Conservation (phyloP, 2,888 invertebrate genomes). For the Yponomeuta cagnagella region DNA sequence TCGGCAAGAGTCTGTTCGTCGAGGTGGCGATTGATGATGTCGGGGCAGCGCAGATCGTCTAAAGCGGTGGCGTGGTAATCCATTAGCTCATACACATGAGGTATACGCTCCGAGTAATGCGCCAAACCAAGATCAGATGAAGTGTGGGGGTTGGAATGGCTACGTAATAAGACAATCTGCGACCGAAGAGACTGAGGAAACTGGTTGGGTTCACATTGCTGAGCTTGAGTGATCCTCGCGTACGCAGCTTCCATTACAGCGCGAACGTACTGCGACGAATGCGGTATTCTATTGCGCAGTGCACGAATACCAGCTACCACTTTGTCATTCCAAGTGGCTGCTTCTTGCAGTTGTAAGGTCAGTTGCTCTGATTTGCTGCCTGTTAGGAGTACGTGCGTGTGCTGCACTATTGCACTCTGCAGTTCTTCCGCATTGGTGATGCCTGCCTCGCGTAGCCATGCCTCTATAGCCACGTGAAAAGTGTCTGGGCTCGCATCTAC, state of each 20-base stretch:
- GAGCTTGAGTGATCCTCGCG: conserved; percentile 17
- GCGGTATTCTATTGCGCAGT: conserved; percentile 16
- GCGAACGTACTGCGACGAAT: conserved; percentile 19
- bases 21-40: conserved; percentile 41
- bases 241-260: conserved; percentile 17
- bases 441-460: neutral
- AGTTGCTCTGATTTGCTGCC: conserved; percentile 8
- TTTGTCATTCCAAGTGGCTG: conserved; percentile 13
- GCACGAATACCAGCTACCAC: conserved; percentile 12
- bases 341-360: conserved; percentile 15
- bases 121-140: conserved; percentile 11
- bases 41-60: conserved; percentile 26
- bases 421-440: neutral
- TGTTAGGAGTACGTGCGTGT: conserved; percentile 13
- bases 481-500: conserved; percentile 19
- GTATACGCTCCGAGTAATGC: conserved; percentile 12
- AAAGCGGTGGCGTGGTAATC: conserved; percentile 16
- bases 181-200: conserved; percentile 15
- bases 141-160: neutral
- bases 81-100: conserved; percentile 19
- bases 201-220: conserved; percentile 12
- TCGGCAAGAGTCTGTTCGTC: conserved; percentile 30
- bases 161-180: conserved; percentile 18
- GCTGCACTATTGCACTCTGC: conserved; percentile 13
- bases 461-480: conserved; percentile 10